These are phyloP conservation scores for Acronicta psi DNA, from an alignment of 2,888 invertebrate species.

Conservation along the genomic window DNA sequence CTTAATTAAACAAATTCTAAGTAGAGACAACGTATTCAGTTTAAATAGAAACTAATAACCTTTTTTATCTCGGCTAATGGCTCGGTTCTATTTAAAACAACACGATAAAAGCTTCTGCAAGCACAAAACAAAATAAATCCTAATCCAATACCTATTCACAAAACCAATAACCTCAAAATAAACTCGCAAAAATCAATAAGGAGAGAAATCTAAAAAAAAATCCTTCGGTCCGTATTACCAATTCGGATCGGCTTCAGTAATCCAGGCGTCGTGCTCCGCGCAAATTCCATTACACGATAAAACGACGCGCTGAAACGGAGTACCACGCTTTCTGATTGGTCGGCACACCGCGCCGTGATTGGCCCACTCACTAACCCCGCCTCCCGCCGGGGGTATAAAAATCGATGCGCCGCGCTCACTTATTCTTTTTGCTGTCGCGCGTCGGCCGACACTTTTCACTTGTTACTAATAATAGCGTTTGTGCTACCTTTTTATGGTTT, in stretches of 20 bases:
- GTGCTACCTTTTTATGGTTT: slow-evolving; percentile 81
- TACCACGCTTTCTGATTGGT: slow-evolving; percentile 80
- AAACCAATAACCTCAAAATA: slow-evolving; percentile 62
- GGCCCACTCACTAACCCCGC: slow-evolving; percentile 83
- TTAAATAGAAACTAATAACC: too few relatives aligned
- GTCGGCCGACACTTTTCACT: slow-evolving; percentile 81
- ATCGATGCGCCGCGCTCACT: slow-evolving; percentile 80
- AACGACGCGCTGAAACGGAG: slow-evolving; percentile 74
- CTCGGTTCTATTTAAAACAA: background rate
- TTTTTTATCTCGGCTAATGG: too few relatives aligned
- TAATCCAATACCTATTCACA: slow-evolving; percentile 29
- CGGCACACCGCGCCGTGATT: slow-evolving; percentile 84
- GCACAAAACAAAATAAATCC: slow-evolving; percentile 18
- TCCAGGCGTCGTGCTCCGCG: slow-evolving; percentile 77
- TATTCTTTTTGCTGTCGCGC: slow-evolving; percentile 82
- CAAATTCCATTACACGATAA: slow-evolving; percentile 88
- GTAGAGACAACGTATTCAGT: too few relatives aligned
- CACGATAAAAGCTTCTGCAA: background rate
- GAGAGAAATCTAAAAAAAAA: slow-evolving; percentile 41
- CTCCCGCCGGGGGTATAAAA: slow-evolving; percentile 85
- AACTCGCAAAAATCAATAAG: slow-evolving; percentile 63
- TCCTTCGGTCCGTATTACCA: slow-evolving; percentile 65
- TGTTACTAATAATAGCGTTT: slow-evolving; percentile 86
- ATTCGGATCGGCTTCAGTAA: slow-evolving; percentile 78
- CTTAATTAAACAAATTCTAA: too few relatives aligned